These are phyloP conservation scores for Emydura subglobosa DNA, from an alignment of 2,113 vertebrate species.

Conservation along the genomic window DNA sequence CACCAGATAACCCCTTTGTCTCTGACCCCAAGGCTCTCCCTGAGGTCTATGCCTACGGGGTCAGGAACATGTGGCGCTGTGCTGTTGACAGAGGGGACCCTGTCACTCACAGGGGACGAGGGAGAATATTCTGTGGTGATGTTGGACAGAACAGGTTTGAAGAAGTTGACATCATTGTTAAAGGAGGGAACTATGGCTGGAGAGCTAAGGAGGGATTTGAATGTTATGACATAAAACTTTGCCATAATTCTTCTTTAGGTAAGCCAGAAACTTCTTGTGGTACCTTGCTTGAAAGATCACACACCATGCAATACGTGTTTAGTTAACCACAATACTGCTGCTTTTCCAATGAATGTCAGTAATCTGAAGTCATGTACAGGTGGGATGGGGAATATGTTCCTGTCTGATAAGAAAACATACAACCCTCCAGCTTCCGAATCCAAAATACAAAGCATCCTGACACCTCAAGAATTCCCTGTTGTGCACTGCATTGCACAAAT, in stretches of 20 bases:
- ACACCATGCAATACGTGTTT: neutral
- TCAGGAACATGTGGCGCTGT: constrained; percentile 90
- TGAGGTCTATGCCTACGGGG: constrained; percentile 85
- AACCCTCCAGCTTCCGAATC: neutral
- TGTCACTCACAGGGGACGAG: constrained; percentile 73
- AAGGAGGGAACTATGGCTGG: constrained; percentile 90
- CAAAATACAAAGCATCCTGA: neutral
- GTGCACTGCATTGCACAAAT: neutral
- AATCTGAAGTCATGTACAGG: neutral
- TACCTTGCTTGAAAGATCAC: neutral
- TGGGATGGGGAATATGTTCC: neutral
- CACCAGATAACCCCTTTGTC: constrained; percentile 84
- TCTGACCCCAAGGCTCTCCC: constrained; percentile 75
- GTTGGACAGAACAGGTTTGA: constrained; percentile 90
- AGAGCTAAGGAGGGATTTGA: constrained; percentile 90
- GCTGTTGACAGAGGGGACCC: constrained; percentile 86
- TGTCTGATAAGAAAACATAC: neutral
- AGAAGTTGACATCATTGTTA: constrained; percentile 86
- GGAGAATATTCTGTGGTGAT: constrained; percentile 89
- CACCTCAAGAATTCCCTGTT: neutral
- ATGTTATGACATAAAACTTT: constrained; percentile 86
- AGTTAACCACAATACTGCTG: neutral
- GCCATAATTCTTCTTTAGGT: constrained; percentile 85
- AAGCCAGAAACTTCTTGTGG: constrained; percentile 40
- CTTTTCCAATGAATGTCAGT: neutral